A percentile compares a stretch with the other conserved stretches of the same genome.
Conservation (phyloP, 2,797 vertebrate genomes). For the Rhabdophis nuchalis region DNA sequence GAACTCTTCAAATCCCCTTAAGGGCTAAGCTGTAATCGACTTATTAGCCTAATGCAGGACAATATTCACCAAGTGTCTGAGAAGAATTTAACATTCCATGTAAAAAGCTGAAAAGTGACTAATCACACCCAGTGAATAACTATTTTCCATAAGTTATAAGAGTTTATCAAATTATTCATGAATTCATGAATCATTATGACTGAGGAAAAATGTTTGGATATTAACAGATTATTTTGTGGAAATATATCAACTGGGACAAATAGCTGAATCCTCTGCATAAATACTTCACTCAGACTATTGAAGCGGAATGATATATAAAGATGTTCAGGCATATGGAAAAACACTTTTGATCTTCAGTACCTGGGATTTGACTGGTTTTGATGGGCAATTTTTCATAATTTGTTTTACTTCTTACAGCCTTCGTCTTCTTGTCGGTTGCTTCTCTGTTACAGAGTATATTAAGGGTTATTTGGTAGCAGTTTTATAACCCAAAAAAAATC, state of each 20-base stretch:
- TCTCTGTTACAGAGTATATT: background rate
- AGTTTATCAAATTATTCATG: background rate
- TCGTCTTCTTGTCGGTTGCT: background rate
- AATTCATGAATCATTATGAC: background rate
- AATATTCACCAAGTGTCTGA: background rate
- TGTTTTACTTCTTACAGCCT: accelerated
- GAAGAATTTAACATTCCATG: background rate
- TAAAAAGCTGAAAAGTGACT: background rate
- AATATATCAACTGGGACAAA: slow-evolving; percentile 14
- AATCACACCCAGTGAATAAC: background rate
- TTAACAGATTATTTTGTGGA: background rate
- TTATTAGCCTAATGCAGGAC: background rate
- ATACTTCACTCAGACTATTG: background rate
- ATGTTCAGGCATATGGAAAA: slow-evolving; percentile 1
- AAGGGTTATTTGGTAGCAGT: background rate
- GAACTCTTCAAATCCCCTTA: background rate
- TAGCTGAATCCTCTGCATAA: background rate
- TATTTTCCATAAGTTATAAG: background rate
- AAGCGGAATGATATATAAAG: background rate
- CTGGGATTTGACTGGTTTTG: background rate
- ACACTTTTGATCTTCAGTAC: slow-evolving; percentile 9
- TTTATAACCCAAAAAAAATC: background rate
- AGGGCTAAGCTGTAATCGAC: background rate
- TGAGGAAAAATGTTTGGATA: slow-evolving; percentile 4
- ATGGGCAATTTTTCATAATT: background rate